A percentile compares a stretch with the other conserved stretches of the same genome.
Evolutionary conservation across 2,113 vertebrate species (phyloP).

Genomic region (Aspidoscelis tigris): DNA sequence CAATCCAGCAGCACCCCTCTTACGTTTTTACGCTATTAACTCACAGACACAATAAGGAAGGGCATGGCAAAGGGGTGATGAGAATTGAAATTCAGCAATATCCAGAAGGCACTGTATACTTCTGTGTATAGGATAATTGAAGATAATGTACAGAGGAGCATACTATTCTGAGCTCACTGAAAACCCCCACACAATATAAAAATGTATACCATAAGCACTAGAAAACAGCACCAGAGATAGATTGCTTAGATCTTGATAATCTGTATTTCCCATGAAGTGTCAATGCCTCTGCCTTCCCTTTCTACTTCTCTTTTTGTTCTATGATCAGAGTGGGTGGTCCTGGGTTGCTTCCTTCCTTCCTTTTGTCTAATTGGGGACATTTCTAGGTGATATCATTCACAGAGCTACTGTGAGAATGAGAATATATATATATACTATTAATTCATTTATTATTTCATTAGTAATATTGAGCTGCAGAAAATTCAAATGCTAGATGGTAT

Average conservation of each 20-base stretch:
- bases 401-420: slow-evolving; percentile 4
- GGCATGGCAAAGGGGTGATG: too few relatives aligned
- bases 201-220: slow-evolving; percentile 12
- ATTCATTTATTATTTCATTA: slow-evolving; percentile 17
- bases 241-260: too few relatives aligned
- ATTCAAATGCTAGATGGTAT: not conserved
- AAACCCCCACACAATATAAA: not conserved
- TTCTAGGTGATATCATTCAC: not conserved
- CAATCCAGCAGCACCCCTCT: too few relatives aligned
- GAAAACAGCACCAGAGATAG: not conserved
- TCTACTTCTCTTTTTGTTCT: not conserved
- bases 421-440: slow-evolving; percentile 6
- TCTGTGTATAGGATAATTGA: too few relatives aligned
- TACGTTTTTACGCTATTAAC: not conserved
- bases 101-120: too few relatives aligned
- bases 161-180: not conserved
- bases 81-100: too few relatives aligned
- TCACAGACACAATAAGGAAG: too few relatives aligned
- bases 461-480: slow-evolving; percentile 1
- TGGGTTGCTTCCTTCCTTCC: not conserved
- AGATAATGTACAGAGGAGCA: not conserved
- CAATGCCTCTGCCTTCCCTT: too few relatives aligned
- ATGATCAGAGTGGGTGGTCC: not conserved
- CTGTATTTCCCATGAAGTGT: too few relatives aligned
- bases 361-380: slow-evolving; percentile 1